phyloP scores from a whole-genome alignment of 2,888 invertebrate genomes.

The Craniophora ligustri region DNA sequence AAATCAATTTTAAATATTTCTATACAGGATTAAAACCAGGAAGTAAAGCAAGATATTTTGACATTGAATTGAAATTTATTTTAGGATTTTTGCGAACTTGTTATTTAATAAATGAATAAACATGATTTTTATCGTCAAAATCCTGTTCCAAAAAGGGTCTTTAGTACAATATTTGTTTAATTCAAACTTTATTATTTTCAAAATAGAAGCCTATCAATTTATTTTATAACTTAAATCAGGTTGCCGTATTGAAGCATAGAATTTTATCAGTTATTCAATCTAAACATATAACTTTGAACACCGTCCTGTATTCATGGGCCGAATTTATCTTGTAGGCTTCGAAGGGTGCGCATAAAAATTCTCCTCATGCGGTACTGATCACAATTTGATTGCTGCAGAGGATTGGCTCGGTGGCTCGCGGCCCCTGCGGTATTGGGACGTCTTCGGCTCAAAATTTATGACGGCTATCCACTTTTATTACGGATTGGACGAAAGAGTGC shows the following conservation, averaged over 20 bases:
- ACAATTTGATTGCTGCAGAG: conserved; percentile 81
- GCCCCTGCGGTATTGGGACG: conserved; percentile 68
- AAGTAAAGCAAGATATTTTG: no score
- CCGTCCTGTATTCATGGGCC: conserved; percentile 56
- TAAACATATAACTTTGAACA: conserved; percentile 67
- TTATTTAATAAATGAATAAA: no score
- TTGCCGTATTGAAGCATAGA: conserved; percentile 55
- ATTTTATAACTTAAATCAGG: conserved; percentile 50
- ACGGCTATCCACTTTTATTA: conserved; percentile 80
- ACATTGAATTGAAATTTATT: no score
- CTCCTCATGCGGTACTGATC: conserved; percentile 79
- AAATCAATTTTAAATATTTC: no score
- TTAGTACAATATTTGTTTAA: no score
- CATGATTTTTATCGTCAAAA: no score
- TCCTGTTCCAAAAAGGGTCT: no score
- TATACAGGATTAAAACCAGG: no score
- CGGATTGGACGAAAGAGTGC: conserved; percentile 80
- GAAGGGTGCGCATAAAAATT: conserved; percentile 79
- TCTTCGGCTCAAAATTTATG: conserved; percentile 75
- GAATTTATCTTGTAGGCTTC: conserved; percentile 73
- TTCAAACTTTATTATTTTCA: no score
- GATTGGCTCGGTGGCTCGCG: conserved; percentile 57
- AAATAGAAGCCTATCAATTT: no score
- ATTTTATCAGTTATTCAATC: conserved; percentile 67
- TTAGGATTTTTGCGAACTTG: no score